Conservation (phyloP, 2,113 vertebrate genomes). For the Oncorhynchus kisutch region DNA sequence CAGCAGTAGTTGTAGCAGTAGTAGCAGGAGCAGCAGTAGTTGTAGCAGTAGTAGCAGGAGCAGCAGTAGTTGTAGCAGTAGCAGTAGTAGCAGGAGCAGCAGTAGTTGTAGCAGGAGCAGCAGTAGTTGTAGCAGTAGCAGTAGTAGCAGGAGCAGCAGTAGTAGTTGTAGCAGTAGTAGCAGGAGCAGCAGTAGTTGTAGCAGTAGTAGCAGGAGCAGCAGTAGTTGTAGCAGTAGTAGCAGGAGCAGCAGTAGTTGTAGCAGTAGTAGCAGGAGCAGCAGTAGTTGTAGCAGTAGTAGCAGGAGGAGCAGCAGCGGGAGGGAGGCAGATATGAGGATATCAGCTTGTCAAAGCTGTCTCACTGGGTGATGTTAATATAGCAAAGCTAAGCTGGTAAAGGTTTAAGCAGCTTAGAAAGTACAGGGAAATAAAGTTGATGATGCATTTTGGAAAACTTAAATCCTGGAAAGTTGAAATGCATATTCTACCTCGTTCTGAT, state of each 20-base stretch:
- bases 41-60: too few species aligned
- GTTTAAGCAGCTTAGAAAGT: constrained; percentile 80
- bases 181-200: too few species aligned
- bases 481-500: constrained; percentile 66
- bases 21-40: too few species aligned
- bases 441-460: constrained; percentile 74
- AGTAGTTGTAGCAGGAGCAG: too few species aligned
- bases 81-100: too few species aligned
- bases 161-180: too few species aligned
- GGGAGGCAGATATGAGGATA: constrained; percentile 63
- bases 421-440: constrained; percentile 78
- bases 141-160: accelerated
- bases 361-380: constrained; percentile 76
- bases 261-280: too few species aligned
- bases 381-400: constrained; percentile 78
- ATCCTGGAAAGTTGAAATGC: constrained; percentile 72
- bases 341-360: constrained; percentile 75
- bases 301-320: constrained; percentile 32
- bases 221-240: too few species aligned
- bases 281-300: background rate
- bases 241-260: accelerated
- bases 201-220: too few species aligned
- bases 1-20: too few species aligned
- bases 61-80: too few species aligned
- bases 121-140: too few species aligned